These are phyloP conservation scores for Pyrocoelia pectoralis DNA, from an alignment of 2,888 invertebrate species.

Conservation along the genomic window DNA sequence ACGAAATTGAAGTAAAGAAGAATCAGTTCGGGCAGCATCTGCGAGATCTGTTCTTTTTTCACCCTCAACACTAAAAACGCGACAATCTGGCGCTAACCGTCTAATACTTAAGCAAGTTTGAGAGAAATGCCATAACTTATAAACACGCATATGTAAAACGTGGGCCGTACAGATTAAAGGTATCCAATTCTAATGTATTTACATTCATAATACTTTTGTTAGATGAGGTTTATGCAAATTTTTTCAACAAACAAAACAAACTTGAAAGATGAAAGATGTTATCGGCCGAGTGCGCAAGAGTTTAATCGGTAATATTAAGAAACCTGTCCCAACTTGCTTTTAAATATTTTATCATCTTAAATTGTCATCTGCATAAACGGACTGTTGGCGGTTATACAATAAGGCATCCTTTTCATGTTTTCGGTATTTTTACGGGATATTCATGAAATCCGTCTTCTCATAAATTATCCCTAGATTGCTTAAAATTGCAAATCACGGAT, in stretches of 20 bases:
- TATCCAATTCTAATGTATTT: neutral
- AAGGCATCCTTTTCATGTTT: too few relatives aligned
- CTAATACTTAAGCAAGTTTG: conserved; percentile 17
- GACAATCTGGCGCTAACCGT: conserved; percentile 29
- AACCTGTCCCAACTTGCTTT: neutral
- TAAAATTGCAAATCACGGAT: too few relatives aligned
- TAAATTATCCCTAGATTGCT: too few relatives aligned
- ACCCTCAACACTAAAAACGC: conserved; percentile 6
- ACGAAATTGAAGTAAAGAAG: neutral
- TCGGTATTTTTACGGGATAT: too few relatives aligned
- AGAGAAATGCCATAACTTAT: conserved; percentile 14
- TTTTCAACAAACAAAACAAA: neutral
- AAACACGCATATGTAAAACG: conserved; percentile 6
- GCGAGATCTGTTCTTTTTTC: conserved; percentile 25
- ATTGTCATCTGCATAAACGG: neutral
- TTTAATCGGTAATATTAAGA: neutral
- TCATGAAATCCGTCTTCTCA: too few relatives aligned
- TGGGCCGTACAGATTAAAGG: conserved; percentile 3
- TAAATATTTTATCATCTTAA: conserved; percentile 1
- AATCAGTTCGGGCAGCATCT: conserved; percentile 17
- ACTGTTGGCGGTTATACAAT: neutral
- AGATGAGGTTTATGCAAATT: conserved; percentile 1
- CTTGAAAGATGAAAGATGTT: neutral
- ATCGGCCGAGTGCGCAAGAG: neutral
- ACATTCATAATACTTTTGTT: neutral